phyloP scores from a whole-genome alignment of 1,140 invertebrate genomes.

The Heliconius hewitsoni region DNA sequence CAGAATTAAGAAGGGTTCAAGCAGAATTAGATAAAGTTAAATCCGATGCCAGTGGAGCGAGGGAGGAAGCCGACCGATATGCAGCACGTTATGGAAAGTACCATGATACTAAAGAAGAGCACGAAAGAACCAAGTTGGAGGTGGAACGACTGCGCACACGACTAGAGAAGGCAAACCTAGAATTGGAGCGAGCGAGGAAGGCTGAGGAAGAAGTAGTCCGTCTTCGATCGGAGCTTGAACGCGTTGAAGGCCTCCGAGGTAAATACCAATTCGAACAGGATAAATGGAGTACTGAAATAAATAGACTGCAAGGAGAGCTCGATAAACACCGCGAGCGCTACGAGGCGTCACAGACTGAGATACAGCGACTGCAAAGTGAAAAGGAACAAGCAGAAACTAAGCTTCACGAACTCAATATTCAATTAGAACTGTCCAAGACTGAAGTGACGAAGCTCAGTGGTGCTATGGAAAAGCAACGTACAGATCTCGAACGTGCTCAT shows the following conservation, averaged over 20 bases:
- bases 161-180: constrained; percentile 89
- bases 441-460: constrained; percentile 88
- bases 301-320: constrained; percentile 80
- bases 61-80: constrained; percentile 88
- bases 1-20: constrained; percentile 91
- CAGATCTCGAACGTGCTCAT: constrained; percentile 88
- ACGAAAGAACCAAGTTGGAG: constrained; percentile 90
- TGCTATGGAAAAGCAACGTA: constrained; percentile 88
- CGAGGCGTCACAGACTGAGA: constrained; percentile 87
- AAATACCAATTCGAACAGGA: constrained; percentile 95
- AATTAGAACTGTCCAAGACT: constrained; percentile 89
- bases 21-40: constrained; percentile 87
- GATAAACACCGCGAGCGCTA: constrained; percentile 89
- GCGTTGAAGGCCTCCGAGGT: constrained; percentile 88
- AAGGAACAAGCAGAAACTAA: constrained; percentile 88
- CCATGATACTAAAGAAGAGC: constrained; percentile 90
- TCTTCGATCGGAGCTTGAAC: constrained; percentile 87
- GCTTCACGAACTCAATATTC: constrained; percentile 89
- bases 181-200: constrained; percentile 88
- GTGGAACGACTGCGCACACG: constrained; percentile 91
- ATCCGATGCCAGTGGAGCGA: constrained; percentile 86
- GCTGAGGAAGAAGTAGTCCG: constrained; percentile 85
- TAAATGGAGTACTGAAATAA: constrained; percentile 84
- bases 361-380: constrained; percentile 85
- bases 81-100: constrained; percentile 89